These are phyloP conservation scores for Rhyzopertha dominica DNA, from an alignment of 1,140 invertebrate genomes.

Conservation along the genomic window DNA sequence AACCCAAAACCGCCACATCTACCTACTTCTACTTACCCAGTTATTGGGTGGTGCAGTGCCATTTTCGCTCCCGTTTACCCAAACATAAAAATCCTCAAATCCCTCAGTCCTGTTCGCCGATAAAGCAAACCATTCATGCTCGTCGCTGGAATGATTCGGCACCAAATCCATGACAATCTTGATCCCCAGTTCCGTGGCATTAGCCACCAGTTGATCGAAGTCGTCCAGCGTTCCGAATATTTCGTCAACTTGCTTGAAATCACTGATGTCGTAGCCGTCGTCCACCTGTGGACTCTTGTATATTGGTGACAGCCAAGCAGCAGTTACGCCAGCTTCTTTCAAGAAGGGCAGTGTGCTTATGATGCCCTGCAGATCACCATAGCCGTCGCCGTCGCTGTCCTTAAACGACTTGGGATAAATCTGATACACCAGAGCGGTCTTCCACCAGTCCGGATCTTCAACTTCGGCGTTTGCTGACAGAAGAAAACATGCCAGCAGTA, in stretches of 20 bases:
- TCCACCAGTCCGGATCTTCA: conserved; percentile 21
- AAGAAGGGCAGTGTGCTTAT: conserved; percentile 59
- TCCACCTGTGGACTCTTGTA: conserved; percentile 58
- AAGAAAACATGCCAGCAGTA: too few relatives aligned
- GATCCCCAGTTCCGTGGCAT: conserved; percentile 49
- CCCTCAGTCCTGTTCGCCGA: conserved; percentile 50
- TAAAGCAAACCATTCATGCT: conserved; percentile 68
- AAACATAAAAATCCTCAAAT: conserved; percentile 70
- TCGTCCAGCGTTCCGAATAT: conserved; percentile 68
- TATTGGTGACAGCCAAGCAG: conserved; percentile 61
- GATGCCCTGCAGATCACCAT: conserved; percentile 67
- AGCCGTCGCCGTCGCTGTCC: conserved; percentile 56
- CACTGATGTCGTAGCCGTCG: conserved; percentile 70
- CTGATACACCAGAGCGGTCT: conserved; percentile 48
- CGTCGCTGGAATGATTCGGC: conserved; percentile 71
- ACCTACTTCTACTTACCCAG: conserved; percentile 15
- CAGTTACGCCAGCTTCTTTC: conserved; percentile 57
- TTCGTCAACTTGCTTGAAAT: conserved; percentile 66
- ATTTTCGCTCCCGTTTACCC: conserved; percentile 50
- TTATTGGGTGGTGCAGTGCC: conserved; percentile 20
- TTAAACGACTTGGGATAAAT: conserved; percentile 53
- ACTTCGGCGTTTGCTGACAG: too few relatives aligned
- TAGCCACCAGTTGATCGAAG: conserved; percentile 57
- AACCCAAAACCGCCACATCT: too few relatives aligned
- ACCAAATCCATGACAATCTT: conserved; percentile 44